Evolutionary conservation across 2,888 invertebrate genomes (phyloP), one percentile per base, ranked within the genome.

Genomic region (Eupithecia inturbata): DNA sequence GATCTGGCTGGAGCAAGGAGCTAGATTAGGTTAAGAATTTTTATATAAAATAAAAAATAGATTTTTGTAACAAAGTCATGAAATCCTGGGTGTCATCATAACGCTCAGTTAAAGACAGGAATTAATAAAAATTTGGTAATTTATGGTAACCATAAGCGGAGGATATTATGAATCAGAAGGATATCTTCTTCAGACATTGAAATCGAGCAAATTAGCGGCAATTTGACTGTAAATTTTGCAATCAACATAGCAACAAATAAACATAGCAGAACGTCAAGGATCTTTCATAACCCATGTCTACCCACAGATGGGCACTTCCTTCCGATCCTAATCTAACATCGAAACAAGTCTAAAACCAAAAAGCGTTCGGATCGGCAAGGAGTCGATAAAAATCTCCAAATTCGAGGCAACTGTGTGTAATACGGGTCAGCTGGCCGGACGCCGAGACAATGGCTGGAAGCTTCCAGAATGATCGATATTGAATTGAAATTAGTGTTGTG

Each of bases 331-430:
- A 57, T 62, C 62, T 62, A 7, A 28, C 19, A 62, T 36, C 66
- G 22, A 49, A 67, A 67, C 36, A 66, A 66, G 39, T 36, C 33
- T 66, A 64, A 64, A 60, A 57, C 57, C 26, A 71, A 74, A 71
- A 74, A 68, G 41, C 31, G 33, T 69, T 28, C 12, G n/a, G 70
- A 7, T 22, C 70, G 63, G 36, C 53, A 26, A 64, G 63, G n/a
- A 41, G 49, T 49, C 67, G 74, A 68, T 79, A 76, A 68, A 22
- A 76, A 78, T 83, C 80, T 78, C 69, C 69, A 78, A 79, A 84
- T 81, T 79, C 67, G 80, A 76, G 88, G 93, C 93, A 91, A 88
- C 93, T 84, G 91, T 82, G 94, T 92, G 94, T 94, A 93, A 94
- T 88, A 90, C 93, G 86, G 91, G 87, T 85, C 84, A 77, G 81